Evolutionary conservation across 2,113 vertebrate genomes (phyloP).

Genomic region (Hemiscyllium ocellatum): DNA sequence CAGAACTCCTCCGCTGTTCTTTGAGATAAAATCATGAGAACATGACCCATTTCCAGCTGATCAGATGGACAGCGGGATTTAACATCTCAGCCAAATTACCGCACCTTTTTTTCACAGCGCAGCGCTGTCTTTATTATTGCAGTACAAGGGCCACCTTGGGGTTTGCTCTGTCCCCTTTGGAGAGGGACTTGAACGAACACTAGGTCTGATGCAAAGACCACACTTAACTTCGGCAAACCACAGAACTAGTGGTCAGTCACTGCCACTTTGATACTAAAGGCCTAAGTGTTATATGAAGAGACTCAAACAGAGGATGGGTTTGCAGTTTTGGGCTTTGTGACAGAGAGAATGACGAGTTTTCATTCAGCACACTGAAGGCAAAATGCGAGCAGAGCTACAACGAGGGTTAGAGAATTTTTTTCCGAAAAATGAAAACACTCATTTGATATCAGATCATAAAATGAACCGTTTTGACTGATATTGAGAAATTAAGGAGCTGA

Average conservation of each 20-base stretch:
- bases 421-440: background rate
- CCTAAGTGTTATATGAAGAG: background rate
- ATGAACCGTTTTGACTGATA: background rate
- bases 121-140: background rate
- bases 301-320: background rate
- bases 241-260: background rate
- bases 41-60: background rate
- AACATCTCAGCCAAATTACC: background rate
- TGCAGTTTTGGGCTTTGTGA: background rate
- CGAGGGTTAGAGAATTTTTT: background rate
- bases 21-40: background rate
- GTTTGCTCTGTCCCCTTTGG: background rate
- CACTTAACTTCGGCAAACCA: background rate
- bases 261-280: background rate
- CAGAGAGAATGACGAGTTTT: background rate
- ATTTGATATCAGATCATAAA: background rate
- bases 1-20: background rate
- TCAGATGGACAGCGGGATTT: background rate
- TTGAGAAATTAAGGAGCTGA: background rate
- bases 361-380: background rate
- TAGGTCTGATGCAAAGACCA: background rate
- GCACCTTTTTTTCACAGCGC: background rate
- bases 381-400: background rate
- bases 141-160: background rate
- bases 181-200: background rate